A percentile compares a stretch with the other conserved stretches of the same genome.
phyloP scores from a whole-genome alignment of 2,888 invertebrate genomes.

The Oscheius sp. region DNA sequence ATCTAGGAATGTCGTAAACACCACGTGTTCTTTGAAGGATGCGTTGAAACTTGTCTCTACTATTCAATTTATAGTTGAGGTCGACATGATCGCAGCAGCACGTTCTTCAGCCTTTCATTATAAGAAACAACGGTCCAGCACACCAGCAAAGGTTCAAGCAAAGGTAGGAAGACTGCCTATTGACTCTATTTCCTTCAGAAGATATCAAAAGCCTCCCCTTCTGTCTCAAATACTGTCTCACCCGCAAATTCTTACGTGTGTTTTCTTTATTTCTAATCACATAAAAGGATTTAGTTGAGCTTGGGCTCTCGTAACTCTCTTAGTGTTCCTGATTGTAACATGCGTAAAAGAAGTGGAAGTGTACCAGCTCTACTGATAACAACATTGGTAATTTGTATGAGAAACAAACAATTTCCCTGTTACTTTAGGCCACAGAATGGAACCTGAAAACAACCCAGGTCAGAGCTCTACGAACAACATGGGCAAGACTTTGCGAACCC shows the following conservation, averaged over 20 bases:
- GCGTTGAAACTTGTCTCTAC: not conserved
- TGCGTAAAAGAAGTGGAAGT: constrained; percentile 49
- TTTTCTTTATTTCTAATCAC: not conserved
- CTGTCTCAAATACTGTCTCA: not conserved
- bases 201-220: not conserved
- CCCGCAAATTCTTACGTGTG: constrained; percentile 8
- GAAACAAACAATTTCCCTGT: not conserved
- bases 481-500: constrained; percentile 64
- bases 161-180: constrained; percentile 9
- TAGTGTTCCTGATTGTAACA: constrained; percentile 40
- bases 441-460: constrained; percentile 59
- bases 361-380: constrained; percentile 53
- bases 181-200: not conserved
- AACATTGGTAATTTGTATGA: constrained; percentile 39
- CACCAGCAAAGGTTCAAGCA: not conserved
- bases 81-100: constrained; percentile 55
- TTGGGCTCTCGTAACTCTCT: constrained; percentile 34
- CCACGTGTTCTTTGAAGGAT: not conserved
- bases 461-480: constrained; percentile 62
- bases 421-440: constrained; percentile 60
- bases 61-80: constrained; percentile 37
- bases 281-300: not conserved
- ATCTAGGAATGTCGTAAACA: constrained; percentile 19
- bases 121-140: constrained; percentile 36
- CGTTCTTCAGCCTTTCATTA: constrained; percentile 40